Conservation (phyloP, 2,113 vertebrate genomes). For the Cranoglanis bouderius region DNA sequence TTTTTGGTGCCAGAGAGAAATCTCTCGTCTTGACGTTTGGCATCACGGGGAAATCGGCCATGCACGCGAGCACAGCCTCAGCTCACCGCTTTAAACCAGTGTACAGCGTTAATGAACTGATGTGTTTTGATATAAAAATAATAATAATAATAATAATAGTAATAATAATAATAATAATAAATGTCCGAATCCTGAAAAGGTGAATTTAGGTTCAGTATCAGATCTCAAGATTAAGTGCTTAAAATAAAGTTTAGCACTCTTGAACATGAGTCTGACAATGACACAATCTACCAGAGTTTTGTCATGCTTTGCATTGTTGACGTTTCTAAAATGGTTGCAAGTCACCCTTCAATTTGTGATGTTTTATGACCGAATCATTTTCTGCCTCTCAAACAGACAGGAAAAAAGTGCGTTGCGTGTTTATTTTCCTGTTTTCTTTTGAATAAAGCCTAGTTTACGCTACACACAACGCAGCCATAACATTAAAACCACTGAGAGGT, state of each 20-base stretch:
- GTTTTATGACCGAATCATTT: not conserved
- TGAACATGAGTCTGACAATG: not conserved
- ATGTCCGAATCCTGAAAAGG: not conserved
- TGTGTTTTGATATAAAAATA: not conserved
- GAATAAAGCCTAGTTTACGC: not conserved
- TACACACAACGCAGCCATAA: not conserved
- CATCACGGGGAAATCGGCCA: not conserved
- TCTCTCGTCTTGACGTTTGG: not conserved
- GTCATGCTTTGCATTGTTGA: conserved; percentile 14
- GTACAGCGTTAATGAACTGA: not conserved
- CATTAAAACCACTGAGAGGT: no score
- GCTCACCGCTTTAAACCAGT: not conserved
- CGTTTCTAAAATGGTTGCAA: not conserved
- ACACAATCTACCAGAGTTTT: not conserved
- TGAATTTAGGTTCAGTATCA: not conserved
- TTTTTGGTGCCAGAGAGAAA: not conserved
- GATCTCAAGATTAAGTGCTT: not conserved
- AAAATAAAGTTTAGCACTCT: not conserved
- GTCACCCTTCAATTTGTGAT: no score
- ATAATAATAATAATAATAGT: no score
- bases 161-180: no score
- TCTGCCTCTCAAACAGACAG: not conserved
- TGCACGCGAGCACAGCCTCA: not conserved
- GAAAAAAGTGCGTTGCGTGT: not conserved
- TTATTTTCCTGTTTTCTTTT: not conserved